These are phyloP conservation scores for Tuberolachnus salignus DNA, from an alignment of 2,888 invertebrate genomes.

Conservation along the genomic window DNA sequence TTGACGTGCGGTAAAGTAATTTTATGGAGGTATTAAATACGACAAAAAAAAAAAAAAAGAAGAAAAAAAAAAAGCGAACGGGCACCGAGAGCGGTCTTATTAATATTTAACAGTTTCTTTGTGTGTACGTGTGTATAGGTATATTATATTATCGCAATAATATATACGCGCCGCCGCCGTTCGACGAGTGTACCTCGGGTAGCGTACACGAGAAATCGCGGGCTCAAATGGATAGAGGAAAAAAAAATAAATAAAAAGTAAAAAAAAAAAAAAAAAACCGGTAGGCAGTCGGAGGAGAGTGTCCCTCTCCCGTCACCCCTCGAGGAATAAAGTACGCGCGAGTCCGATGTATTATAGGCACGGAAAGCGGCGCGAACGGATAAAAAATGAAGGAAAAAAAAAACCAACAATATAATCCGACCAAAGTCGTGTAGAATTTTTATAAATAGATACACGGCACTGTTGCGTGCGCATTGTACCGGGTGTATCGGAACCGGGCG, in stretches of 20 bases:
- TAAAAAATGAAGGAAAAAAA: no score
- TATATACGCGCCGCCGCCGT: not conserved
- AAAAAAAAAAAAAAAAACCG: slow-evolving; percentile 20
- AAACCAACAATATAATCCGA: no score
- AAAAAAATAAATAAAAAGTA: not conserved
- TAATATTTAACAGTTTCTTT: slow-evolving; percentile 53
- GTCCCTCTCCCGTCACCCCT: no score
- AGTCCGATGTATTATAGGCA: not conserved
- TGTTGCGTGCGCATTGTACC: no score
- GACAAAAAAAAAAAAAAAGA: no score
- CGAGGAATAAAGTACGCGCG: not conserved
- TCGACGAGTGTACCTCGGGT: not conserved
- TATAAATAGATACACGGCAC: no score
- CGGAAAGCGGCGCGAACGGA: no score
- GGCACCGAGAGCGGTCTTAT: slow-evolving; percentile 20
- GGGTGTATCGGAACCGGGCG: no score
- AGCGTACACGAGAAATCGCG: slow-evolving; percentile 13
- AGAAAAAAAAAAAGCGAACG: not conserved
- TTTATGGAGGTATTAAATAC: slow-evolving; percentile 30
- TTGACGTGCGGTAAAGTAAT: slow-evolving; percentile 6
- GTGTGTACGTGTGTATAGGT: slow-evolving; percentile 8
- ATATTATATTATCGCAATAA: not conserved
- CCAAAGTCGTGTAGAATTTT: no score
- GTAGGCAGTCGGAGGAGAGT: not conserved
- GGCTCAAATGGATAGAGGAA: not conserved